Percentiles rank a stretch among this genome's conserved stretches.
Evolutionary conservation across 2,797 vertebrate genomes (phyloP).

Genomic region (Chrysocyon brachyurus): DNA sequence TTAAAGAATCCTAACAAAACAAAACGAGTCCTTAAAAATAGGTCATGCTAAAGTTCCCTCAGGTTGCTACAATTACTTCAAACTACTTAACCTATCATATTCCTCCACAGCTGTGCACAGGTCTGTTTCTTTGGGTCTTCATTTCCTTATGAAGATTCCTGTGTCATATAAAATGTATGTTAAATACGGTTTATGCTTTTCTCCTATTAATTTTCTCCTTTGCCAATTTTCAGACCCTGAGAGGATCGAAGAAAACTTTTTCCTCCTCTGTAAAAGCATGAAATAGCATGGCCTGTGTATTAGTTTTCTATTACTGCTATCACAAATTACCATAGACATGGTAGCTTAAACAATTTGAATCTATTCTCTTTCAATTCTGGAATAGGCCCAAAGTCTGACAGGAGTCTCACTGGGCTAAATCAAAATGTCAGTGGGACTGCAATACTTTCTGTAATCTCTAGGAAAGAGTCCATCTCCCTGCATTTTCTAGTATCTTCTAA

Average conservation of each 20-base stretch:
- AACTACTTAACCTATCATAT: neutral
- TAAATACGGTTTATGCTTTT: neutral
- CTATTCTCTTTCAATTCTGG: neutral
- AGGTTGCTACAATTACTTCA: neutral
- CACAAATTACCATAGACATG: neutral
- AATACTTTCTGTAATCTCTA: neutral
- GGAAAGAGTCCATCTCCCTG: neutral
- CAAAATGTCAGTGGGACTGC: neutral
- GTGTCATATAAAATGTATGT: neutral
- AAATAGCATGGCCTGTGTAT: neutral
- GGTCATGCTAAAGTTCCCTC: neutral
- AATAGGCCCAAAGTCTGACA: conserved; percentile 8
- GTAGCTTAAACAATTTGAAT: neutral
- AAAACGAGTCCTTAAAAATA: neutral
- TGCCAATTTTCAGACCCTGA: neutral
- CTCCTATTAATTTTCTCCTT: neutral
- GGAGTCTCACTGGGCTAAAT: conserved; percentile 13
- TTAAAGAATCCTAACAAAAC: neutral
- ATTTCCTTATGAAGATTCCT: neutral
- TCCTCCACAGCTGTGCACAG: neutral
- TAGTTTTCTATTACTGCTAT: neutral
- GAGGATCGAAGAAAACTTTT: neutral
- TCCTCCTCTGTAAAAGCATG: neutral
- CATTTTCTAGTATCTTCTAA: neutral
- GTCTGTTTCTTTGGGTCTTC: neutral